Base-by-base conservation (phyloP, 2,797 vertebrate genomes). In the Phataginus tricuspis region DNA sequence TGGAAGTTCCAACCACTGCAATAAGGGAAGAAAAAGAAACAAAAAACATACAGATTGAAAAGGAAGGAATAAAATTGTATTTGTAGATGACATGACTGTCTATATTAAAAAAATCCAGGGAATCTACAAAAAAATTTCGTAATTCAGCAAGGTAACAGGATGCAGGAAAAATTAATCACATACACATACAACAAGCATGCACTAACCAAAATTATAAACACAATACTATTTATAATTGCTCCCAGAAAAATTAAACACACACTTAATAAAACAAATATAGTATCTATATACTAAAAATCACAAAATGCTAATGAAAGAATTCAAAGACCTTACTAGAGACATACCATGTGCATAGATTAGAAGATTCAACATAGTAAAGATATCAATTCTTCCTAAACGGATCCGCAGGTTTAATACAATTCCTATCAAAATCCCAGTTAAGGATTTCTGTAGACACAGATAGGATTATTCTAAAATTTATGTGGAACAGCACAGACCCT, bases 191-290 rank as follows among this genome's bases (percentile, higher is more conserved):
- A 39, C 51, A 4, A 55, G 10, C 31, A 90, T 14, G 42, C 5
- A 90, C 21, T 74, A 90, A 66, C 16, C 57, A 90, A 85, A 86
- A 74, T 71, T 80, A 93, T 68, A 59, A 90, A 93, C 19, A 74
- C 4, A 80, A 34, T 4, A 86, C 7, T 21, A 29, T 42, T 68
- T 79, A 66, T 1, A 90, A 71, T 16, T 49, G 42, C 55, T 39
- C 34, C 25, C 55, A 83, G 68, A 78, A 95, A 92, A 77, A 79
- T 25, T 8, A 84, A 79, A 91, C n/a, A 64, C 34, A 83, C 0
- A n/a, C 34, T 37, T 57, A 78, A 63, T 45, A 84, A 55, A 88
- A 95, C 55, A 59, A 25, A 75, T 16, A 59, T 19, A 95, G 15
- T 15, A 61, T 25, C 21, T 72, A 27, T 49, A 55, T 64, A 15